These are phyloP conservation scores for Ctenopoma multispine DNA, from an alignment of 2,797 vertebrate genomes.

Conservation along the genomic window DNA sequence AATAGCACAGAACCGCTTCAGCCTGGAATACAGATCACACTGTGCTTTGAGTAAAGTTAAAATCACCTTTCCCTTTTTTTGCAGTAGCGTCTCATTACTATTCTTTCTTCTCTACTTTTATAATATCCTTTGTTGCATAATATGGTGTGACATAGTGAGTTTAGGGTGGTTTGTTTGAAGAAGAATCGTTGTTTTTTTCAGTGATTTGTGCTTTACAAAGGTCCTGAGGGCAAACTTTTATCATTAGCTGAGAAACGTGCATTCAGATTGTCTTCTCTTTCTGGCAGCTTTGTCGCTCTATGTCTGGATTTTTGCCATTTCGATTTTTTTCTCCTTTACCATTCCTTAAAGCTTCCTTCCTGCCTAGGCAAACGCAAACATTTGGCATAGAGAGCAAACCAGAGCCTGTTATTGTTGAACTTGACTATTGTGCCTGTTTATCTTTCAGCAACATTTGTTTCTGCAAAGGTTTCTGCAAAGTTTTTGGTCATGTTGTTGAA, in stretches of 20 bases:
- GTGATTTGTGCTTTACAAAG: constrained; percentile 21
- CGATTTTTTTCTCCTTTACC: constrained; percentile 8
- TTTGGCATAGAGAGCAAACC: constrained; percentile 48
- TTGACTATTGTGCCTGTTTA: constrained; percentile 72
- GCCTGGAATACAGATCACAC: constrained; percentile 46
- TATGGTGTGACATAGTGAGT: constrained; percentile 6
- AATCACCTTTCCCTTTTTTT: constrained; percentile 43
- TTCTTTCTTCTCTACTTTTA: constrained; percentile 25
- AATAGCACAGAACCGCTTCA: constrained; percentile 24
- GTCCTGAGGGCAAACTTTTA: constrained; percentile 35
- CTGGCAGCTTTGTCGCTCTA: constrained; percentile 22
- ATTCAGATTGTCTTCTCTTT: constrained; percentile 25
- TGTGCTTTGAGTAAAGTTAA: constrained; percentile 38
- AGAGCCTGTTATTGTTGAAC: constrained; percentile 61
- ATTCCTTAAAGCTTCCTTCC: constrained; percentile 42
- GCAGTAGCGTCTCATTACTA: constrained; percentile 20
- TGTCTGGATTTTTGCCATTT: constrained; percentile 48
- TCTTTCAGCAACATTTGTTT: constrained; percentile 72
- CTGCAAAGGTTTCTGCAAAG: constrained; percentile 37
- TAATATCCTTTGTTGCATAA: constrained; percentile 11
- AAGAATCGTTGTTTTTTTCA: constrained; percentile 10
- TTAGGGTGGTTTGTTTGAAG: constrained; percentile 14
- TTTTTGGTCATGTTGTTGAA: constrained; percentile 46
- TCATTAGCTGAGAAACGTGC: constrained; percentile 34
- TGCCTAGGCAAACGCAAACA: constrained; percentile 49